Evolutionary conservation across 2,797 vertebrate species (phyloP).

Genomic region (Gambelia wislizenii): DNA sequence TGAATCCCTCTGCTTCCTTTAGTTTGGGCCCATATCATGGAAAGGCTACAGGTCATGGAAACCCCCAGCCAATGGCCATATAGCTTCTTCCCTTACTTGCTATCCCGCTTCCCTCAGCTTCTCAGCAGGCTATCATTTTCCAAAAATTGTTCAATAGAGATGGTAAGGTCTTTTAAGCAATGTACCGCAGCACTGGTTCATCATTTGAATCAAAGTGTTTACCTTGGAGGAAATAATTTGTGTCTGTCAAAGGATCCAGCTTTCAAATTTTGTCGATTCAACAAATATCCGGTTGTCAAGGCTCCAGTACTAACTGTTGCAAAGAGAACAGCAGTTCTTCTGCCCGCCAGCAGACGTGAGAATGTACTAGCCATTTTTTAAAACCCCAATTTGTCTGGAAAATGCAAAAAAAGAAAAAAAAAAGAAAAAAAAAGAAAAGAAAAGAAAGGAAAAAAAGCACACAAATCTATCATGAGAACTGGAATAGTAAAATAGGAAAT

Average conservation of each 20-base stretch:
- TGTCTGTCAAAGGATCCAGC: constrained; percentile 76
- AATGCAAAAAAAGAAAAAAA: constrained; percentile 36
- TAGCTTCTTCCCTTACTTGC: neutral
- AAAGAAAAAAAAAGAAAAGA: constrained; percentile 41
- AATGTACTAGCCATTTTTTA: constrained; percentile 86
- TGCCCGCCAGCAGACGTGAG: constrained; percentile 85
- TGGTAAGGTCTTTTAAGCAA: neutral
- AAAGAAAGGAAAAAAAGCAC: constrained; percentile 9
- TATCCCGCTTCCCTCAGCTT: neutral
- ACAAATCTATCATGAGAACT: constrained; percentile 6
- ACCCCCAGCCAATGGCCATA: neutral
- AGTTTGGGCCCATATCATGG: neutral
- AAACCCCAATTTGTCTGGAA: constrained; percentile 47
- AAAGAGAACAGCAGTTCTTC: constrained; percentile 82
- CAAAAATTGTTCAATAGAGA: neutral
- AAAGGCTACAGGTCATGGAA: neutral
- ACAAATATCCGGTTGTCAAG: constrained; percentile 82
- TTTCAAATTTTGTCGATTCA: constrained; percentile 80
- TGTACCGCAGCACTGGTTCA: accelerated
- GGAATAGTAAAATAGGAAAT: neutral
- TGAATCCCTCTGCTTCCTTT: neutral
- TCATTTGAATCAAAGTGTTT: constrained; percentile 26
- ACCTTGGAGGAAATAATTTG: constrained; percentile 91
- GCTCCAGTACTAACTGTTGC: constrained; percentile 85
- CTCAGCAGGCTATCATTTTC: neutral